Base-by-base conservation (phyloP, 2,797 vertebrate genomes). In the Valencia hispanica region DNA sequence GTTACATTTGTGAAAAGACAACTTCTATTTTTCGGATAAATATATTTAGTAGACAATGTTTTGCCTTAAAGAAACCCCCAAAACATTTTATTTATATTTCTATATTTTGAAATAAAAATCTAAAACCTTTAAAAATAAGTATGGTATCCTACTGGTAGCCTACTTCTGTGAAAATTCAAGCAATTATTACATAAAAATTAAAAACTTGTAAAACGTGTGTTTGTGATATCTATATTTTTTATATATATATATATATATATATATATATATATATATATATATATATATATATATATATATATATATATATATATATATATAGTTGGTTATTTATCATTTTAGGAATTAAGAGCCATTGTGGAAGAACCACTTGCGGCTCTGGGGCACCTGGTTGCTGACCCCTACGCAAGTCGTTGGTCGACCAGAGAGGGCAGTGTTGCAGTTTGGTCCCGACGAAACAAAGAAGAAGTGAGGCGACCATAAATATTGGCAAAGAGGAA, bases 401-500 rank as follows among this genome's bases (percentile, higher is more conserved):
- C 1, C n/a, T 25, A 22, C 3, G 36, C 65, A 39, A n/a, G 12
- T 20, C 34, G 12, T 4, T 45, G 18, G 14, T 32, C 17, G 3
- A 22, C 53, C 70, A 72, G 51, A 57, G 39, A 53, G 51, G n/a
- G 70, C 70, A n/a, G 25, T 57, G 39, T 11, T 20, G 25, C 15
- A 12, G 18, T 27, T 66, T n/a, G 5, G 41, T 11, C 1, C 17
- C 4, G 20, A 30, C 32, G 8, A 50, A 30, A 30, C 39, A 0
- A 7, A 72, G 43, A 11, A 69, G 77, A 39, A 59, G 75, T 22
- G 4, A 20, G 12, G 17, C 8, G n/a, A 55, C 17, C 17, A 18
- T 20, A 32, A 45, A 51, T 2, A 45, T 22, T 32, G 25, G 10
- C 17, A 27, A 34, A 22, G 74, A 80, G 51, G 79, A 76, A 72